Evolutionary conservation across 2,113 vertebrate species (phyloP).

Genomic region (Oxyura jamaicensis): DNA sequence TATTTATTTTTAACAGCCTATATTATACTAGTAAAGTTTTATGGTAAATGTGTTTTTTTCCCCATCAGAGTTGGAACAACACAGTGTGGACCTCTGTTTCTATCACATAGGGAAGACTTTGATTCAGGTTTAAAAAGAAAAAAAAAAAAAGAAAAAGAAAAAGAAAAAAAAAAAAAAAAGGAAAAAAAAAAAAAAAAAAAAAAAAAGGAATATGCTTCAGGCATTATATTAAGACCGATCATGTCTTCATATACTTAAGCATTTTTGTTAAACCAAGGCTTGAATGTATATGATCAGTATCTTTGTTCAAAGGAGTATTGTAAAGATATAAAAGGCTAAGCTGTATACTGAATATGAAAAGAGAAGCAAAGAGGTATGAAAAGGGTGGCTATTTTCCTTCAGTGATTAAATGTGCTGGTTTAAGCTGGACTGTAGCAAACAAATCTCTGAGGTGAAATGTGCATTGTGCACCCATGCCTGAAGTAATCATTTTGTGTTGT

Average conservation of each 20-base stretch:
- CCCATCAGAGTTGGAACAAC: not conserved
- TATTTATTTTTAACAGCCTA: not conserved
- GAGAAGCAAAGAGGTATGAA: not conserved
- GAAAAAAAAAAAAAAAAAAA: not conserved
- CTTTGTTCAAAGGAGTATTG: not conserved
- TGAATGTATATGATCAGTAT: not conserved
- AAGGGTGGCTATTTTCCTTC: not conserved
- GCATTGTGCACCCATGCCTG: not conserved
- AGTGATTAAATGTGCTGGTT: not conserved
- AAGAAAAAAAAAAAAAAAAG: not conserved
- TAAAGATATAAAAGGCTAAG: not conserved
- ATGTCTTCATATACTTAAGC: not conserved
- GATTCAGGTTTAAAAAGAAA: not conserved
- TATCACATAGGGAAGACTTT: not conserved
- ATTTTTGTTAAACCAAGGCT: not conserved
- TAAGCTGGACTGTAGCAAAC: not conserved
- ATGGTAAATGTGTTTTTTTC: not conserved
- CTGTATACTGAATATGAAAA: not conserved
- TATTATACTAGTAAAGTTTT: not conserved
- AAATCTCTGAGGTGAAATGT: not conserved
- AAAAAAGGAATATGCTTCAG: not conserved
- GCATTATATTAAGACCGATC: not conserved
- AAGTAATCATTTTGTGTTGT: conserved; percentile 25
- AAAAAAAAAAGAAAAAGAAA: not conserved
- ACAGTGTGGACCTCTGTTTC: not conserved